Percentiles rank a stretch among this genome's conserved stretches.
These are phyloP conservation scores for Archilochus colubris DNA, from an alignment of 2,113 vertebrate genomes.

Conservation along the genomic window DNA sequence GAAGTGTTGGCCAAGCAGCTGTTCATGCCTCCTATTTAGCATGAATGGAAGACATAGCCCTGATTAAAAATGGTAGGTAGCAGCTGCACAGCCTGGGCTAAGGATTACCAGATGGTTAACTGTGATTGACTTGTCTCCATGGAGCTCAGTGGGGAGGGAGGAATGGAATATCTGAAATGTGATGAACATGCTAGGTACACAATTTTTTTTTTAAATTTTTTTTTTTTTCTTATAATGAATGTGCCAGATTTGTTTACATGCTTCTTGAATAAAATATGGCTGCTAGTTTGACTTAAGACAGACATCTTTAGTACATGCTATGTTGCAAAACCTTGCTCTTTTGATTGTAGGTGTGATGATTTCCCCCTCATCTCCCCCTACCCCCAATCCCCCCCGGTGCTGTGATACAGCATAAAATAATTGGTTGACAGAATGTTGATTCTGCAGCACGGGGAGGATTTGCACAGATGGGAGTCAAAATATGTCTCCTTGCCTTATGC, in stretches of 20 bases:
- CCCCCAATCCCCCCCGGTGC: not conserved
- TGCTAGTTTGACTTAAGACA: conserved; percentile 73
- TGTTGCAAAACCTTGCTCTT: conserved; percentile 73
- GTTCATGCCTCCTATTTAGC: conserved; percentile 71
- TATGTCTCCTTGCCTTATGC: conserved; percentile 69
- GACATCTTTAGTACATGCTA: conserved; percentile 74
- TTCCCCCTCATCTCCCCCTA: conserved; percentile 46
- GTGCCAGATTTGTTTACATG: conserved; percentile 77
- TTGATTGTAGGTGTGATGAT: conserved; percentile 70
- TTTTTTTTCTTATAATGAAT: conserved; percentile 46
- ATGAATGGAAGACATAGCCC: conserved; percentile 72
- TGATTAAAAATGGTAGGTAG: conserved; percentile 76
- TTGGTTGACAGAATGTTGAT: conserved; percentile 73
- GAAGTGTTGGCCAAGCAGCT: conserved; percentile 70
- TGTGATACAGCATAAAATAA: conserved; percentile 66
- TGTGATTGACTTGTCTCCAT: conserved; percentile 78
- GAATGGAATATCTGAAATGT: conserved; percentile 63
- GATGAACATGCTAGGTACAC: conserved; percentile 71
- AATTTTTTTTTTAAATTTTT: conserved; percentile 32
- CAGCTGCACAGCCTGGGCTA: conserved; percentile 79
- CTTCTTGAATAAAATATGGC: conserved; percentile 72
- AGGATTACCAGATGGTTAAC: conserved; percentile 80
- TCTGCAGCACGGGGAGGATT: conserved; percentile 57
- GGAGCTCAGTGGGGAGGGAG: conserved; percentile 64
- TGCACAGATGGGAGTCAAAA: conserved; percentile 72